Conservation (phyloP, 2,113 vertebrate species). For the Malurus cyaneus region DNA sequence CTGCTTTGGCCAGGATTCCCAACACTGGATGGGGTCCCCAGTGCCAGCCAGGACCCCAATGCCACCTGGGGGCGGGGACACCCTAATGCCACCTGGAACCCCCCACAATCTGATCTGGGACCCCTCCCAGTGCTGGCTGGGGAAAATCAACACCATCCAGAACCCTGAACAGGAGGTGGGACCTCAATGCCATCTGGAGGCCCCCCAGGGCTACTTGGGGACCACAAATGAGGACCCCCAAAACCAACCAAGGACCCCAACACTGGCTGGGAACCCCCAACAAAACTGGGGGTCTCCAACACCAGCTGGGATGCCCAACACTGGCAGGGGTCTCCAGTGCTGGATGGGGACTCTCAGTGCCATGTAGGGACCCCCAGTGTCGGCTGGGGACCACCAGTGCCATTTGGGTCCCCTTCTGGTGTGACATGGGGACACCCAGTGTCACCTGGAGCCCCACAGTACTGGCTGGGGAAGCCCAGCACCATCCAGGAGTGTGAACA, state of each 20-base stretch:
- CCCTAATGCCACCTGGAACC: not conserved
- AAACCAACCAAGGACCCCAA: not conserved
- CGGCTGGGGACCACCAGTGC: not conserved
- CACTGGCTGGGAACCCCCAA: not conserved
- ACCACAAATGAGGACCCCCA: not conserved
- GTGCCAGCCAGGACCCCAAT: not conserved
- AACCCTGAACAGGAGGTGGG: not conserved
- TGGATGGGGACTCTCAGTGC: not conserved
- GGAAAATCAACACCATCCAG: not conserved
- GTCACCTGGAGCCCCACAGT: not conserved
- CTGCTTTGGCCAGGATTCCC: too few species aligned
- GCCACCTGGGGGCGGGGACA: not conserved
- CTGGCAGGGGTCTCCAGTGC: not conserved
- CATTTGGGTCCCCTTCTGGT: not conserved
- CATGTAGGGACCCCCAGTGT: not conserved
- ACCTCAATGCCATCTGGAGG: not conserved
- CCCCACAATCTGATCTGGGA: not conserved
- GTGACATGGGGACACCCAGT: not conserved
- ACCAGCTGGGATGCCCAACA: not conserved
- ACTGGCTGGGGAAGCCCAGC: accelerated
- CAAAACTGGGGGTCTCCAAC: not conserved
- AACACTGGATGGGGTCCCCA: not conserved
- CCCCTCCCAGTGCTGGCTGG: not conserved
- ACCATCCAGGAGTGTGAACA: not conserved
- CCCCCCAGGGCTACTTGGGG: not conserved